A percentile compares a stretch with the other conserved stretches of the same genome.
These are phyloP conservation scores for Ennomos erosarius DNA, from an alignment of 2,888 invertebrate genomes.

Conservation along the genomic window DNA sequence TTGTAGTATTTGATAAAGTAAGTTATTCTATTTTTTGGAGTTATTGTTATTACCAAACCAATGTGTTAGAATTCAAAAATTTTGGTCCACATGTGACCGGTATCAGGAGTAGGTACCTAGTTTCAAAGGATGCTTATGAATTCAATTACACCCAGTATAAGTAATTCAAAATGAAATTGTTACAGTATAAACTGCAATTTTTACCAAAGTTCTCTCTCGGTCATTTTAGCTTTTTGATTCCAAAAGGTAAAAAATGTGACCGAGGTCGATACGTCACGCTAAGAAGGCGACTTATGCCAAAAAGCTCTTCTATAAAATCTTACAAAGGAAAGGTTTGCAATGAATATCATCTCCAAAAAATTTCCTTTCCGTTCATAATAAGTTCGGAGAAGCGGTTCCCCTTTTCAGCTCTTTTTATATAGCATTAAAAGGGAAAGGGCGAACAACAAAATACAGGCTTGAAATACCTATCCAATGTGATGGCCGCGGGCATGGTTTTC, in stretches of 20 bases:
- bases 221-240: slow-evolving; percentile 1
- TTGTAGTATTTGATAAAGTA: too few relatives aligned
- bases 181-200: too few relatives aligned
- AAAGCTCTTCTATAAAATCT: slow-evolving; percentile 44
- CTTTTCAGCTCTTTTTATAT: slow-evolving; percentile 46
- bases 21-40: too few relatives aligned
- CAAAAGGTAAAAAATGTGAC: slow-evolving; percentile 28
- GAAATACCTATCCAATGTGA: slow-evolving; percentile 47
- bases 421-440: slow-evolving; percentile 46
- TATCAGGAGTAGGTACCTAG: too few relatives aligned
- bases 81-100: too few relatives aligned
- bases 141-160: too few relatives aligned
- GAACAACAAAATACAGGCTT: slow-evolving; percentile 44
- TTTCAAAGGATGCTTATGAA: too few relatives aligned
- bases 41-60: too few relatives aligned
- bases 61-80: too few relatives aligned
- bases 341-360: slow-evolving; percentile 49
- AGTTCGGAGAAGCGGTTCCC: slow-evolving; percentile 45
- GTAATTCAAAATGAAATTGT: too few relatives aligned
- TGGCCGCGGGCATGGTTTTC: slow-evolving; percentile 39
- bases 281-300: slow-evolving; percentile 26
- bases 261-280: slow-evolving; percentile 39
- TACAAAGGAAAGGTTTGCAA: slow-evolving; percentile 51
- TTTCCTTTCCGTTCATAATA: slow-evolving; percentile 46
- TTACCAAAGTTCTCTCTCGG: neutral